Evolutionary conservation across 1,140 invertebrate species (phyloP).

Genomic region (Bactericera cockerelli): DNA sequence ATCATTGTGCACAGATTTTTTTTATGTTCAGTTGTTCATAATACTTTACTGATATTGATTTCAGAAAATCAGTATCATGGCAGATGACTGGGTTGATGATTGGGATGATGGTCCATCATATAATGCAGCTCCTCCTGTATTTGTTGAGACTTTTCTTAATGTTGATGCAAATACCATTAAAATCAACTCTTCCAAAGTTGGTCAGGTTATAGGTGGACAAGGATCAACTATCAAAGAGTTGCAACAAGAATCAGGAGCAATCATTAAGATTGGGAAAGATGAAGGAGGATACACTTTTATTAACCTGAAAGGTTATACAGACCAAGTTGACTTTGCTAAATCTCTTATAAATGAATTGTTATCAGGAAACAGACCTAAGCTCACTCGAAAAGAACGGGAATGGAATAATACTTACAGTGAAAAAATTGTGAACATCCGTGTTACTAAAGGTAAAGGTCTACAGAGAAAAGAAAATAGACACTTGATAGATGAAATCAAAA

Average conservation of each 20-base stretch:
- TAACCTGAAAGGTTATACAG: conserved; percentile 30
- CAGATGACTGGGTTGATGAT: no score
- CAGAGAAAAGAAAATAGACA: conserved; percentile 11
- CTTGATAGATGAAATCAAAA: conserved; percentile 15
- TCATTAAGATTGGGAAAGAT: conserved; percentile 32
- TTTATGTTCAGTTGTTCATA: no score
- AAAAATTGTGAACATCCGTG: not conserved
- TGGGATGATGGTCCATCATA: no score
- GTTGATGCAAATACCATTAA: conserved; percentile 8
- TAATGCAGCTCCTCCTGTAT: no score
- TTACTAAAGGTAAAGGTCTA: not conserved
- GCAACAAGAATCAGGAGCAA: conserved; percentile 38
- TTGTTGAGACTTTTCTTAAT: not conserved
- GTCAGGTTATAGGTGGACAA: conserved; percentile 42
- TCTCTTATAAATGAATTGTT: conserved; percentile 34
- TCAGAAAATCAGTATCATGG: no score
- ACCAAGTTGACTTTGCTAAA: conserved; percentile 35
- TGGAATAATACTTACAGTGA: not conserved
- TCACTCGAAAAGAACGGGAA: not conserved
- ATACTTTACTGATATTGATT: no score
- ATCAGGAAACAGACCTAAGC: conserved; percentile 21
- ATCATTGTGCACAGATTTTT: no score
- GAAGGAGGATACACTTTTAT: not conserved
- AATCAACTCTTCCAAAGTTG: conserved; percentile 22
- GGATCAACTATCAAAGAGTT: conserved; percentile 57